phyloP scores from a whole-genome alignment of 1,140 invertebrate species.

The Drosophila azteca region DNA sequence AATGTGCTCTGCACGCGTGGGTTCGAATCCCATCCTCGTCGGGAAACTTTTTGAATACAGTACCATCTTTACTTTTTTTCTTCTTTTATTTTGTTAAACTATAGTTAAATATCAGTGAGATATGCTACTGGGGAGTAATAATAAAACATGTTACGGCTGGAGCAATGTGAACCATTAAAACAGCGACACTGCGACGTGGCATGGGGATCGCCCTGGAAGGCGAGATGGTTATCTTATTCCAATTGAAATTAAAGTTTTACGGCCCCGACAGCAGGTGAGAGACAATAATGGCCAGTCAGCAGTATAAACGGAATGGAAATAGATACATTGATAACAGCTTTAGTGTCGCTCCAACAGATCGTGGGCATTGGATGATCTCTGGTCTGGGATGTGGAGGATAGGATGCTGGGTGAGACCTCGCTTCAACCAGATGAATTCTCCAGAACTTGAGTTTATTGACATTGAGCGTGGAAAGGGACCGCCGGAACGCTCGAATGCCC shows the following conservation, averaged over 20 bases:
- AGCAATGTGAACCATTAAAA: neutral
- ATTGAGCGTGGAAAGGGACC: constrained; percentile 40
- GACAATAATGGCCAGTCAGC: constrained; percentile 37
- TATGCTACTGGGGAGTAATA: constrained; percentile 24
- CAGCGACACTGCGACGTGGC: constrained; percentile 6
- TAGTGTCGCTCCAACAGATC: constrained; percentile 44
- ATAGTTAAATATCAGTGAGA: neutral
- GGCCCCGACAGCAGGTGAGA: constrained; percentile 13
- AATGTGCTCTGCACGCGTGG: constrained; percentile 91
- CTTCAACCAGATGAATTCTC: constrained; percentile 38
- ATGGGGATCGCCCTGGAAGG: constrained; percentile 28
- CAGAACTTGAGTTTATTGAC: constrained; percentile 73
- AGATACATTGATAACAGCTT: constrained; percentile 76
- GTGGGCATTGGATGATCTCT: constrained; percentile 34
- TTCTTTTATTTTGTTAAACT: constrained; percentile 1
- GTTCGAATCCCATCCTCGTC: constrained; percentile 95
- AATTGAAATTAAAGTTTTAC: constrained; percentile 68
- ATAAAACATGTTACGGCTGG: neutral
- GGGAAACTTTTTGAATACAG: constrained; percentile 50
- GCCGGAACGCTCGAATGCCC: too few species aligned
- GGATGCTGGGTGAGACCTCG: constrained; percentile 8
- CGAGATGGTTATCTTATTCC: constrained; percentile 64
- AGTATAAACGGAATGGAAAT: constrained; percentile 73
- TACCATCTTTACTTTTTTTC: neutral
- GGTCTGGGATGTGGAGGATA: constrained; percentile 35